Percentiles rank a stretch among this genome's conserved stretches.
Conservation (phyloP, 1,140 invertebrate genomes). For the Ceratina australensis region DNA sequence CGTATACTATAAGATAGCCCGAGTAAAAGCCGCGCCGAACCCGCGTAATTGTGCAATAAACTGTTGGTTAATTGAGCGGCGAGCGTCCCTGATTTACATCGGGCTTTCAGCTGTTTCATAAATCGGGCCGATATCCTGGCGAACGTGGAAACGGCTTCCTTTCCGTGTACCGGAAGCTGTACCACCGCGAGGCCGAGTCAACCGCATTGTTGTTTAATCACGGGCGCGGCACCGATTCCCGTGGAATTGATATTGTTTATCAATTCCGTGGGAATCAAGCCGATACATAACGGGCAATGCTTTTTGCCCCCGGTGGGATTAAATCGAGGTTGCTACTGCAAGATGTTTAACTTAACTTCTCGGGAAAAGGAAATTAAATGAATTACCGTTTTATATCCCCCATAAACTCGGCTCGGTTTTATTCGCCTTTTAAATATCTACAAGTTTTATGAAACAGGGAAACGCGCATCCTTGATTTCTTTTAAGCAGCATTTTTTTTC, state of each 20-base stretch:
- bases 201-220: slow-evolving; percentile 13
- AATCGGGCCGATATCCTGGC: slow-evolving; percentile 44
- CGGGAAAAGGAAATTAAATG: too few species aligned
- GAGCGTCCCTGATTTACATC: slow-evolving; percentile 56
- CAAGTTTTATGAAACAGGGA: too few species aligned
- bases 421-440: too few species aligned
- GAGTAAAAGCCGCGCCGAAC: slow-evolving; percentile 34
- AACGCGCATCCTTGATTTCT: too few species aligned
- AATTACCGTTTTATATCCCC: too few species aligned
- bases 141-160: background rate
- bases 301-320: background rate
- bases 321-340: background rate
- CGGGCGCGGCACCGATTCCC: background rate
- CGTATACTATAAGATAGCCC: background rate
- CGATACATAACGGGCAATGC: background rate
- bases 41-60: slow-evolving; percentile 61
- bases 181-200: background rate
- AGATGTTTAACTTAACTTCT: background rate
- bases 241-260: background rate
- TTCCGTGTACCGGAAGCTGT: slow-evolving; percentile 18
- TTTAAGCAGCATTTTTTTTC: too few species aligned
- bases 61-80: slow-evolving; percentile 58
- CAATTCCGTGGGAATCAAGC: background rate
- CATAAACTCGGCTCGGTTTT: too few species aligned
- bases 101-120: slow-evolving; percentile 61